phyloP scores from a whole-genome alignment of 2,888 invertebrate species.

The Pachycephus smyrnensis region DNA sequence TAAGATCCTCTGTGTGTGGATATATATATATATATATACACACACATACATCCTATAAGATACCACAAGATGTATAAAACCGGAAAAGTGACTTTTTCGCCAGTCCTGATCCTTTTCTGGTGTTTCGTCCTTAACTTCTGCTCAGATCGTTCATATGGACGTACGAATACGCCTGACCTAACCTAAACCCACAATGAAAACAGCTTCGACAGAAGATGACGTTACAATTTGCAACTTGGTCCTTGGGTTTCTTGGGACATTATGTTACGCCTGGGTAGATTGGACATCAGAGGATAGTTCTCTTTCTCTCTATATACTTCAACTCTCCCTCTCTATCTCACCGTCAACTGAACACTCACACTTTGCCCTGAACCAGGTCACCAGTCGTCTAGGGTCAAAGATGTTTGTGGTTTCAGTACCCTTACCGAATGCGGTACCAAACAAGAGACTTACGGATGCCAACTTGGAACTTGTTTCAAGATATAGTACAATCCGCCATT shows the following conservation, averaged over 20 bases:
- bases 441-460: neutral
- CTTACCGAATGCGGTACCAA: neutral
- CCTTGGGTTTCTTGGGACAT: constrained; percentile 1
- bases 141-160: neutral
- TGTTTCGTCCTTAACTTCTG: neutral
- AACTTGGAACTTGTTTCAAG: neutral
- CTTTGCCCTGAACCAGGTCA: neutral
- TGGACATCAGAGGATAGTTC: neutral
- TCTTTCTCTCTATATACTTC: neutral
- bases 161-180: neutral
- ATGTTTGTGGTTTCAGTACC: neutral
- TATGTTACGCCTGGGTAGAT: neutral
- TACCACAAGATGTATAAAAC: neutral
- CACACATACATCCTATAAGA: neutral
- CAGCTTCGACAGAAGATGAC: constrained; percentile 23
- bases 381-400: neutral
- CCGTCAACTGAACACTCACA: neutral
- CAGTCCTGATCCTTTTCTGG: neutral
- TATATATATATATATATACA: no score
- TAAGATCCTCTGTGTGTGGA: neutral
- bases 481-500: no score
- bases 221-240: constrained; percentile 14
- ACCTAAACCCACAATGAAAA: constrained; percentile 12
- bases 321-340: neutral
- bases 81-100: neutral